Evolutionary conservation across 2,113 vertebrate species (phyloP), one percentile per base, ranked within the genome.

Genomic region (Lophius piscatorius): DNA sequence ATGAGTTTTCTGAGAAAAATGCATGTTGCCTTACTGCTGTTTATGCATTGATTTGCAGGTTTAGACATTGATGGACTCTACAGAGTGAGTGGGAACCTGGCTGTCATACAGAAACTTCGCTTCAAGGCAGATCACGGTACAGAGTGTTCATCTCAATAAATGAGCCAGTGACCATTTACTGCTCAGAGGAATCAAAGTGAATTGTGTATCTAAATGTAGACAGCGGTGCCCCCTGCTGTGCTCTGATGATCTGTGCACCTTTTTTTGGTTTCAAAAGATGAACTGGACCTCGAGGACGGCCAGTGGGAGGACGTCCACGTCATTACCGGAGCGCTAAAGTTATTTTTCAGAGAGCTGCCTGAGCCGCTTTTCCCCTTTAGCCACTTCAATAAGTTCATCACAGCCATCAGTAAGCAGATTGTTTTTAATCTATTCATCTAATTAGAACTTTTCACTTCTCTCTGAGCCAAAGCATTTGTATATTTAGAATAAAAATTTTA

Each of bases 261-360:
- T 31, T 59, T 39, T 0, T 86, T 16, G 75, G 28, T 75, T 61
- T 0, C 23, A 56, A 92, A 94, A 96, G 97, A 97, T 78, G 93
- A 91, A 6, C 88, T 98, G 50, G 91, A 96, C 87, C 87, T 98
- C 44, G 94, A 97, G 11, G 94, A 96, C 0, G 94, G 95, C 3
- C 93, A 90, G 69, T 98, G 96, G 97, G 94, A 94, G 60, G 97
- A 98, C 18, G 89, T 96, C 38, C 97, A 98, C 0, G 95, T 98
- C 28, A 92, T 98, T 88, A 98, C 95, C 0, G 96, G 97, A 2
- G 95, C 97, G 0, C 81, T 98, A 57, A 98, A 98, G 75, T 89
- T 98, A 24, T 98, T 98, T 87, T 95, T 98, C 77, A 76, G 96
- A 2, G 96, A 98, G 69, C 91, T 98, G 56, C 92, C 92, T 0